Percentiles rank a stretch among this genome's conserved stretches.
Evolutionary conservation across 2,888 invertebrate genomes (phyloP).

Genomic region (Lasius fuliginosus): DNA sequence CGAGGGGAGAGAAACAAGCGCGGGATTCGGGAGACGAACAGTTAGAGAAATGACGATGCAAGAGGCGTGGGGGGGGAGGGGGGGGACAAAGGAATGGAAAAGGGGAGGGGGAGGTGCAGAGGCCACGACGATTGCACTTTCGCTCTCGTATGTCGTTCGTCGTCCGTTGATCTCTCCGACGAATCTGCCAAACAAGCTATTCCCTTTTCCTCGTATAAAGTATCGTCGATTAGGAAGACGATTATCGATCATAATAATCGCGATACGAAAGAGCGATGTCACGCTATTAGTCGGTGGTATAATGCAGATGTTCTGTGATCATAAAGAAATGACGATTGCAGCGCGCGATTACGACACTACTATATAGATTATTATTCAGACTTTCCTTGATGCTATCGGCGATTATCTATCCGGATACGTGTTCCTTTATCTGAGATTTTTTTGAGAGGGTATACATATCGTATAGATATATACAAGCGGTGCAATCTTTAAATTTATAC

Average conservation of each 20-base stretch:
- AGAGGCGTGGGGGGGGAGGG: constrained; percentile 27
- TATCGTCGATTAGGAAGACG: constrained; percentile 12
- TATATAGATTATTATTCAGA: constrained; percentile 23
- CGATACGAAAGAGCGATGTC: not conserved
- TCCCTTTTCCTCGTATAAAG: constrained; percentile 15
- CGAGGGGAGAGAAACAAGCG: constrained; percentile 24
- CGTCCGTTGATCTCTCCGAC: constrained; percentile 58
- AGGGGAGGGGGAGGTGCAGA: constrained; percentile 14
- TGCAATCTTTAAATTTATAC: constrained; percentile 58
- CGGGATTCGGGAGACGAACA: constrained; percentile 48
- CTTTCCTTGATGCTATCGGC: constrained; percentile 49
- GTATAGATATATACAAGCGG: constrained; percentile 43
- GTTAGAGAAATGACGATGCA: constrained; percentile 35
- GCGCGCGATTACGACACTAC: constrained; percentile 4
- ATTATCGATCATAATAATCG: constrained; percentile 34
- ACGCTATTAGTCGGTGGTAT: not conserved
- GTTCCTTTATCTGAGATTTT: constrained; percentile 58
- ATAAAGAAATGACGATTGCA: not conserved
- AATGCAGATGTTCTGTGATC: not conserved
- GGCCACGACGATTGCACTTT: constrained; percentile 69
- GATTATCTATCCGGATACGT: constrained; percentile 54
- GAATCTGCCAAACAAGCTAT: constrained; percentile 61
- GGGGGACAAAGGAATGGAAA: constrained; percentile 8
- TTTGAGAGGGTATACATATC: constrained; percentile 13
- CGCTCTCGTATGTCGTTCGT: constrained; percentile 64